phyloP scores from a whole-genome alignment of 2,888 invertebrate species.

The Pogonocherus hispidulus region DNA sequence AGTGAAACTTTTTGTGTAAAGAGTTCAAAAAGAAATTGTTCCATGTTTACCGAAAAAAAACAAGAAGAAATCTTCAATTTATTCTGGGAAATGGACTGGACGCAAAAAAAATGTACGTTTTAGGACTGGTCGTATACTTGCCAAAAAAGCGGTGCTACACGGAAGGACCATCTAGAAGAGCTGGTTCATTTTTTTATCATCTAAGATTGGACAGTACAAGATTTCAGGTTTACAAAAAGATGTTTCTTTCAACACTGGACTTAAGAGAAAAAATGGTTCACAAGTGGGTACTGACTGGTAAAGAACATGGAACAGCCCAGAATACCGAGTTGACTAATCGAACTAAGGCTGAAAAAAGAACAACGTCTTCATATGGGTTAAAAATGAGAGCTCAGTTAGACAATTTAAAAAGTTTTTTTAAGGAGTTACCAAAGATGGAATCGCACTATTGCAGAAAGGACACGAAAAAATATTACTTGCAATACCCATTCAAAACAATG shows the following conservation, averaged over 20 bases:
- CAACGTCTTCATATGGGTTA: background rate
- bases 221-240: background rate
- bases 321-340: background rate
- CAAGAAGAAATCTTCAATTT: background rate
- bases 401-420: background rate
- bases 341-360: conserved; percentile 1
- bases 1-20: background rate
- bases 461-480: conserved; percentile 5
- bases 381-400: background rate
- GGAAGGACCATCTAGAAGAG: conserved; percentile 6
- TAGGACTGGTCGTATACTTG: background rate
- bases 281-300: background rate
- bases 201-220: conserved; percentile 7
- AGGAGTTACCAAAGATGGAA: background rate
- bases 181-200: conserved; percentile 2
- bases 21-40: background rate
- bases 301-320: background rate
- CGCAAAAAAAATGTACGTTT: conserved; percentile 9
- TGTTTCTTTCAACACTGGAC: conserved; percentile 1
- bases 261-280: conserved; percentile 9
- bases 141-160: conserved; percentile 2
- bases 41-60: background rate
- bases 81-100: conserved; percentile 12
- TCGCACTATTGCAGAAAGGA: conserved; percentile 3
- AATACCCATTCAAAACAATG: background rate